Base-by-base conservation (phyloP, 1,140 invertebrate genomes). In the Microplitis mediator region DNA sequence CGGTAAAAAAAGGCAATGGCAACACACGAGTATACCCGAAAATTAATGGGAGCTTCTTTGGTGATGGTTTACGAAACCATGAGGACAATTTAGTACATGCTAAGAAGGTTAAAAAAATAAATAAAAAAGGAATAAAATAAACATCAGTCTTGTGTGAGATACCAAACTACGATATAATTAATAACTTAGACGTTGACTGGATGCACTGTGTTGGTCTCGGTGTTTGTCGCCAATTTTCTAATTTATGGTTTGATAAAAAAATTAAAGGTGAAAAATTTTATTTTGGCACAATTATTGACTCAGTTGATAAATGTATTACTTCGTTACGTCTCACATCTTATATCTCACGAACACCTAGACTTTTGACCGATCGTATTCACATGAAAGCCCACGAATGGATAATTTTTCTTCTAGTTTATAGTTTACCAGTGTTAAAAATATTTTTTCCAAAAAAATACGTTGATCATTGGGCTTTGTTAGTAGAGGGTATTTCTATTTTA, bases 301-400 rank as follows among this genome's bases (percentile, higher is more conserved):
- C n/a, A 36, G 63, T 77, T 23, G 66, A 76, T 64, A 45, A 64
- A 36, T 5, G 32, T 31, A 39, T 74, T 23, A n/a, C 69, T 4
- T 62, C 52, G 2, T 58, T 72, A 1, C 69, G 72, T 36, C 76
- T 74, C 1, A 50, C 71, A 16, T 51, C 13, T 16, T 34, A 66
- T 14, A 71, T 78, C 11, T 65, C 76, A 6, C 14, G 77, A 56
- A 68, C 65, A 2, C 72, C 72, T 14, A 34, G 76, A 45, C 54
- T 62, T 23, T n/a, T 54, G 13, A 11, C 9, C 16, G 72, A 74
- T 23, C 69, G 76, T 39, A 39, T 36, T 14, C 71, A 63, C 73
- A 77, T 71, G 74, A 79, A 79, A 66, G 75, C 77, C 2, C 51
- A 77, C 61, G 78, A 79, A 50, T 77, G 75, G 70, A 56, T 54